Evolutionary conservation across 2,113 vertebrate genomes (phyloP).

Genomic region (Gopherus flavomarginatus): DNA sequence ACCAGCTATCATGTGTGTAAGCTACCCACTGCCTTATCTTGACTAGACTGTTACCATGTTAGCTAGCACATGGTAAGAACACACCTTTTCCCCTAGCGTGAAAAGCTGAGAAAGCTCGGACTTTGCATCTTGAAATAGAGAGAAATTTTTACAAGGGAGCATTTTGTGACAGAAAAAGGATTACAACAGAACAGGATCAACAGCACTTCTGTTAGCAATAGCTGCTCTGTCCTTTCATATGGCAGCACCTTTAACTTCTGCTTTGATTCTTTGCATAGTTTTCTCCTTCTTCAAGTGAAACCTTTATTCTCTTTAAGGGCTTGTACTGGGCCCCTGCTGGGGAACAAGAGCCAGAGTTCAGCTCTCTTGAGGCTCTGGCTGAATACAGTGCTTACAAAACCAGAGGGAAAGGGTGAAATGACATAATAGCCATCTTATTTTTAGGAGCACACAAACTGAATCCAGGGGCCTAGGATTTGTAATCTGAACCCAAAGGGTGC

Average conservation of each 20-base stretch:
- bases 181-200: background rate
- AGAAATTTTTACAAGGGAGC: background rate
- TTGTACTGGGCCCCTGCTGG: background rate
- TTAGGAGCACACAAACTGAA: background rate
- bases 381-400: background rate
- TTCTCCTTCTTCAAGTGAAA: background rate
- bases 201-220: background rate
- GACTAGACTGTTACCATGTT: background rate
- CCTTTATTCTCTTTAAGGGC: background rate
- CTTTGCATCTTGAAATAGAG: background rate
- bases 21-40: background rate
- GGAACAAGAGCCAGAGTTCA: background rate
- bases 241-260: background rate
- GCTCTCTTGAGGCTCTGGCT: background rate
- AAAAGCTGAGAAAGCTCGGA: background rate
- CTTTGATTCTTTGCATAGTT: background rate
- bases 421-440: background rate
- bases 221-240: accelerated
- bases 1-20: background rate
- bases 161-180: background rate
- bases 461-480: background rate
- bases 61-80: background rate
- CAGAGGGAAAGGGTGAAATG: background rate
- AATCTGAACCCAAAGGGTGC: constrained; percentile 7
- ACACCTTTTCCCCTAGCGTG: background rate